Evolutionary conservation across 2,888 invertebrate species (phyloP), one percentile per base, ranked within the genome.

Genomic region (Margaritifera margaritifera): DNA sequence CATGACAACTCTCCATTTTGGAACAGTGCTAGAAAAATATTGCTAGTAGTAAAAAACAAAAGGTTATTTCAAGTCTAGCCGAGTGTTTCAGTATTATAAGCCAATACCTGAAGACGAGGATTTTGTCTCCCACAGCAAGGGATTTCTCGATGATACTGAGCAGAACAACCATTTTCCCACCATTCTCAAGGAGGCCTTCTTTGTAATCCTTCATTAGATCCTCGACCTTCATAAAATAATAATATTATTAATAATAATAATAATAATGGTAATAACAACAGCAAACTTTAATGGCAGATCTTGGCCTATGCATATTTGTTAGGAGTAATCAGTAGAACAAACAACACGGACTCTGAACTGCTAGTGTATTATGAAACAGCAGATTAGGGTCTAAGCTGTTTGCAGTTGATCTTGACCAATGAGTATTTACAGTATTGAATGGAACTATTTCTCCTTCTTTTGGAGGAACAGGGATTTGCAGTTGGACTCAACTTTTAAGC

Each of bases 161-260:
- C 84, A 99, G 94, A 59, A 99, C 92, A 82, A 95, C 94, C 94
- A 99, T 96, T 91, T 99, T 99, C 2, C 96, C 95, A 4, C 98
- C 96, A 86, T 96, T 96, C 86, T 96, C 96, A 77, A 98, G 93
- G 56, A 94, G 91, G n/a, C 96, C 97, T 1, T 96, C 94, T 72
- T 94, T 91, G 88, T 99, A 99, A 80, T 89, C 86, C 71, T 88
- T 87, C 84, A 92, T 85, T 3, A 90, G 75, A 6, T 86, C 86
- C 64, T 90, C 88, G 1, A 91, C 91, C 92, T 91, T 73, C 24
- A 84, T 74, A 67, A 93, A 94, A 79, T 59, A 91, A 25, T 11
- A 52, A 53, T 18, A 20, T 8, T 18, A 22, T 15, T n/a, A 55
- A 18, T 51, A n/a, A 19, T 19, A 20, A 5, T 19, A 55, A 27